Evolutionary conservation across 2,888 invertebrate genomes (phyloP).

Genomic region (Agriopis aurantiaria): DNA sequence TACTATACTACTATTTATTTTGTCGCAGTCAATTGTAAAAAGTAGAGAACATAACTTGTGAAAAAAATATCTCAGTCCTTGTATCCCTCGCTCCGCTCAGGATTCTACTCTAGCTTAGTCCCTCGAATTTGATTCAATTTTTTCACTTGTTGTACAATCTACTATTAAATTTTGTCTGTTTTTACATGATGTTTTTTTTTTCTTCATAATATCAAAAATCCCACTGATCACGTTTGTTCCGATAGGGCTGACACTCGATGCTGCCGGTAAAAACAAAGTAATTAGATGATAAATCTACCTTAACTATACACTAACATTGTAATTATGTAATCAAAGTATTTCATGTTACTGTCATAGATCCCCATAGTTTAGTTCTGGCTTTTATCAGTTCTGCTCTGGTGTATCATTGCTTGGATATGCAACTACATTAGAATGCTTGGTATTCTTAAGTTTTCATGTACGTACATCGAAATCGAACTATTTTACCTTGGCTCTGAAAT

Average conservation of each 20-base stretch:
- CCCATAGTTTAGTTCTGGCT: conserved; percentile 34
- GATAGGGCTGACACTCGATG: conserved; percentile 39
- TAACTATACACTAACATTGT: conserved; percentile 26
- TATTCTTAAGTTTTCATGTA: conserved; percentile 16
- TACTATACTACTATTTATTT: too few relatives aligned
- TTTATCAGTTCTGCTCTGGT: conserved; percentile 22
- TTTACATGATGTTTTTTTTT: too few relatives aligned
- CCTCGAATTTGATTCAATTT: background rate
- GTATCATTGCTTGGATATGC: conserved; percentile 27
- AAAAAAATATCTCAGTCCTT: too few relatives aligned
- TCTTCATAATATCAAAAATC: background rate
- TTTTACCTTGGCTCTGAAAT: conserved; percentile 6
- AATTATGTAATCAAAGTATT: conserved; percentile 10
- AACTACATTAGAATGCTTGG: conserved; percentile 21
- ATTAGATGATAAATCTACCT: conserved; percentile 27
- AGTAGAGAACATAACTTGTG: too few relatives aligned
- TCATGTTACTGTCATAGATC: conserved; percentile 10
- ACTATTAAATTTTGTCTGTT: background rate
- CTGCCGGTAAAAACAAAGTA: conserved; percentile 34
- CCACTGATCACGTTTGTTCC: conserved; percentile 35
- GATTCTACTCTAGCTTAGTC: background rate
- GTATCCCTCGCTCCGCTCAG: too few relatives aligned
- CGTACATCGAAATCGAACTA: background rate
- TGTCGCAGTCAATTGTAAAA: too few relatives aligned
- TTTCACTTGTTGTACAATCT: background rate